Evolutionary conservation across 2,113 vertebrate species (phyloP).

Genomic region (Protomyctophum bolini): DNA sequence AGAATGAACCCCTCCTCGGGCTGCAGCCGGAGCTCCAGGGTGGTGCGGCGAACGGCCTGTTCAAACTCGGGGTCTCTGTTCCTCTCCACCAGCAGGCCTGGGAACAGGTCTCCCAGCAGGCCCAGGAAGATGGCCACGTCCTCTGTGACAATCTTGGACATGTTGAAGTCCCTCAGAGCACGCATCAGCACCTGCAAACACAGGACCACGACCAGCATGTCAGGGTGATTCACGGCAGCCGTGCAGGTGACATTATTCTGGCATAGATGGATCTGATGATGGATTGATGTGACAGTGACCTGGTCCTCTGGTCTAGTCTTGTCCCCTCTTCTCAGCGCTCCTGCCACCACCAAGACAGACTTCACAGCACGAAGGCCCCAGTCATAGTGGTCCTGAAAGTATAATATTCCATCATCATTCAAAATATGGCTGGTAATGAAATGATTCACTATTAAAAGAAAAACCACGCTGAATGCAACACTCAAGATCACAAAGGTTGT

Average conservation of each 20-base stretch:
- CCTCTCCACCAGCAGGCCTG: slow-evolving; percentile 81
- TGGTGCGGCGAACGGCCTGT: slow-evolving; percentile 80
- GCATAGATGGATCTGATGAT: background rate
- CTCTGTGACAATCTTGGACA: slow-evolving; percentile 86
- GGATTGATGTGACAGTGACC: slow-evolving; percentile 60
- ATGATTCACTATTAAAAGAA: too few relatives aligned
- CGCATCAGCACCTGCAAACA: slow-evolving; percentile 80
- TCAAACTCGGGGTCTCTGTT: slow-evolving; percentile 81
- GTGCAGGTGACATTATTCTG: background rate
- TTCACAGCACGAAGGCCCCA: slow-evolving; percentile 82
- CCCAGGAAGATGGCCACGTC: slow-evolving; percentile 84
- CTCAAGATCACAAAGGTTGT: too few relatives aligned
- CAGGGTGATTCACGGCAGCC: background rate
- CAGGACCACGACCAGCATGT: background rate
- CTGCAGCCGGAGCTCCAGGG: slow-evolving; percentile 83
- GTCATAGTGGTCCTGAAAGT: slow-evolving; percentile 80
- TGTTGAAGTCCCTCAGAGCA: slow-evolving; percentile 86
- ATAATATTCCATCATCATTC: too few relatives aligned
- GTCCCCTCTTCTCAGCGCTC: slow-evolving; percentile 77
- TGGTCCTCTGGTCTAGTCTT: slow-evolving; percentile 81
- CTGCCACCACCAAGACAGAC: slow-evolving; percentile 83
- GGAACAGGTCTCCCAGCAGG: slow-evolving; percentile 86
- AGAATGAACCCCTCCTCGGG: slow-evolving; percentile 88
- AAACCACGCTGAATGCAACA: too few relatives aligned
- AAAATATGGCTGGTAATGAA: too few relatives aligned